phyloP scores from a whole-genome alignment of 2,113 vertebrate genomes.

The Microtus richardsoni region DNA sequence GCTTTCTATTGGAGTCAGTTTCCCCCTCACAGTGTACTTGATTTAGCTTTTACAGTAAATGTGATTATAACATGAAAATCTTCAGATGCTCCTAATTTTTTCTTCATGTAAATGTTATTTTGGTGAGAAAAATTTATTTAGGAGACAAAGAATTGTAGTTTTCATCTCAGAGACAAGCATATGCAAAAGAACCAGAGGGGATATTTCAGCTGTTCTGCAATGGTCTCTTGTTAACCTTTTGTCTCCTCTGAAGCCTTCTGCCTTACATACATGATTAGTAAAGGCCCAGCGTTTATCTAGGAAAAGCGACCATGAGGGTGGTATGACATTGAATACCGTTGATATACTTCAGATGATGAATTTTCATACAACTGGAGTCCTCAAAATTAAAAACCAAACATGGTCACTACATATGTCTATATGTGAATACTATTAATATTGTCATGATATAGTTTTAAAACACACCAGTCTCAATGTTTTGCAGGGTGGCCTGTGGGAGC shows the following conservation, averaged over 20 bases:
- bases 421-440: not conserved
- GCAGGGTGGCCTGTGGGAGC: constrained; percentile 6
- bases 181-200: constrained; percentile 11
- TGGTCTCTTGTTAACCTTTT: constrained; percentile 63
- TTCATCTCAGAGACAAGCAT: constrained; percentile 55
- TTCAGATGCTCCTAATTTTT: not conserved
- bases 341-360: constrained; percentile 14
- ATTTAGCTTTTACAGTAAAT: constrained; percentile 62
- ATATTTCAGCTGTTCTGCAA: constrained; percentile 33
- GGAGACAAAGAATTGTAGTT: constrained; percentile 58
- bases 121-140: not conserved
- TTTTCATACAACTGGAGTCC: not conserved
- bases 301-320: constrained; percentile 12
- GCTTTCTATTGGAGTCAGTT: not conserved
- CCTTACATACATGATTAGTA: not conserved
- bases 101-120: constrained; percentile 53
- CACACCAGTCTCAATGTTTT: constrained; percentile 8
- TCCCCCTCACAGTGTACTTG: not conserved
- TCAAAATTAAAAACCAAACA: constrained; percentile 38
- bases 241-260: constrained; percentile 53
- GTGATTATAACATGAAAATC: constrained; percentile 22
- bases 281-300: constrained; percentile 45
- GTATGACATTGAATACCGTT: not conserved
- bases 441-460: constrained; percentile 25
- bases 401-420: not conserved